Conservation (phyloP, 1,140 invertebrate genomes). For the Caenorhabditis brenneri region DNA sequence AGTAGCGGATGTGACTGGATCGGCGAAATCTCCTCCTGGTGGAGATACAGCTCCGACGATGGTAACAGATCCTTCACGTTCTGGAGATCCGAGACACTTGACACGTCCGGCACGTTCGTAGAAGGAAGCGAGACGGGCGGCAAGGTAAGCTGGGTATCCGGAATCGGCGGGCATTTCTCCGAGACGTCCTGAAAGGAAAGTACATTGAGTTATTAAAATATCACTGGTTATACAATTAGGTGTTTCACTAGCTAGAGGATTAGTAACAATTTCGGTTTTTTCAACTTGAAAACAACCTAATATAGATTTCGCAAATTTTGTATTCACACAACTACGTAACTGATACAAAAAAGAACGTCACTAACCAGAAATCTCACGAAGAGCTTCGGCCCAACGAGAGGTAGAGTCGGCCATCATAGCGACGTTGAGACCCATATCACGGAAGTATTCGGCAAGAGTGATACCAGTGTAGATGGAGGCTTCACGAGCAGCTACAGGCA, state of each 20-base stretch:
- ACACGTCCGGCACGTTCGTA: slow-evolving; percentile 98
- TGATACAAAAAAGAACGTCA: not conserved
- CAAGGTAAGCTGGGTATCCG: slow-evolving; percentile 98
- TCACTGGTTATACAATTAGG: not conserved
- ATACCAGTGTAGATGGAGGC: slow-evolving; percentile 97
- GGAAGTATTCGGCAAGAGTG: slow-evolving; percentile 69
- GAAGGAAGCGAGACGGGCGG: slow-evolving; percentile 95
- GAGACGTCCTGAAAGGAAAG: slow-evolving; percentile 76
- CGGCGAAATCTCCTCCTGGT: slow-evolving; percentile 99
- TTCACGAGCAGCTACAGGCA: slow-evolving; percentile 99
- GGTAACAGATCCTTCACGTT: slow-evolving; percentile 94
- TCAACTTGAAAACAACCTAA: too few relatives aligned
- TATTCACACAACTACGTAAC: too few relatives aligned
- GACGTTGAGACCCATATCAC: slow-evolving; percentile 99
- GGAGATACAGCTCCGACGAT: slow-evolving; percentile 99
- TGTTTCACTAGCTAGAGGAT: not conserved
- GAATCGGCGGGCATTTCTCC: slow-evolving; percentile 98
- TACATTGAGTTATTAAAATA: not conserved
- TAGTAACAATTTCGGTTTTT: too few relatives aligned
- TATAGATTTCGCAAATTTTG: too few relatives aligned
- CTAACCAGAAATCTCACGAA: slow-evolving; percentile 96
- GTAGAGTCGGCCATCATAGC: slow-evolving; percentile 99
- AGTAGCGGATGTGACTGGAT: slow-evolving; percentile 98
- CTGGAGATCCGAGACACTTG: slow-evolving; percentile 94
- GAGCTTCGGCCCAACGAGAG: slow-evolving; percentile 98